Base-by-base conservation (phyloP, 1,140 invertebrate genomes). In the Aphaenogaster floridana region DNA sequence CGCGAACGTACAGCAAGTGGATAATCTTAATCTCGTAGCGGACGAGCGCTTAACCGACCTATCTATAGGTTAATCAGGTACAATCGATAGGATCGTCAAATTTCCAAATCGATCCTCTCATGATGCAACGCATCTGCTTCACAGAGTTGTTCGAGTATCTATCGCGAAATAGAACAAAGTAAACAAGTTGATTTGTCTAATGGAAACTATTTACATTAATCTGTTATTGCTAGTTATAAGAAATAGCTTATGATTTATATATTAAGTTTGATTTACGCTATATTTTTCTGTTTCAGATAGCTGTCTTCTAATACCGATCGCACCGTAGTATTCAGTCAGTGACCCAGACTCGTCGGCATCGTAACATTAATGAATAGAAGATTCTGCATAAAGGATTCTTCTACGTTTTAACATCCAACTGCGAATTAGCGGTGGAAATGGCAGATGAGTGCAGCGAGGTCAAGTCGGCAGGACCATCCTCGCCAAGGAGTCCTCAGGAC, bases 361-460 rank as follows among this genome's bases (percentile, higher is more conserved):
- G 0, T 78, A 52, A 54, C 45, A 86, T 86, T 87, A 61, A 87
- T 61, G 80, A 72, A 8, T 3, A 48, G 54, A 84, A 76, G 69
- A 74, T 39, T 39, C 63, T 4, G 42, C 59, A 61, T 84, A 84
- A 50, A 76, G 54, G 42, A 42, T 8, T 59, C 36, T 74, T 83
- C 54, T 84, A 48, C 57, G 13, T 39, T 76, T 21, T 57, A 61
- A 74, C 68, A 34, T 61, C 17, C 28, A 15, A 34, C 54, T 50
- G 52, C 28, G 15, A 61, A 59, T 48, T 57, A 34, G 17, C 3
- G 5, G 72, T 61, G 88, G 64, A 74, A 79, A 95, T 95, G 95
- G 94, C 94, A 68, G 95, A 95, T 69, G 95, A 95, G 52, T 93
- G 91, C 84, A 92, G 59, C 42, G 94, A 95, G 69, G 90, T 92